Evolutionary conservation across 2,888 invertebrate genomes (phyloP).

Genomic region (Macrosiphum euphorbiae): DNA sequence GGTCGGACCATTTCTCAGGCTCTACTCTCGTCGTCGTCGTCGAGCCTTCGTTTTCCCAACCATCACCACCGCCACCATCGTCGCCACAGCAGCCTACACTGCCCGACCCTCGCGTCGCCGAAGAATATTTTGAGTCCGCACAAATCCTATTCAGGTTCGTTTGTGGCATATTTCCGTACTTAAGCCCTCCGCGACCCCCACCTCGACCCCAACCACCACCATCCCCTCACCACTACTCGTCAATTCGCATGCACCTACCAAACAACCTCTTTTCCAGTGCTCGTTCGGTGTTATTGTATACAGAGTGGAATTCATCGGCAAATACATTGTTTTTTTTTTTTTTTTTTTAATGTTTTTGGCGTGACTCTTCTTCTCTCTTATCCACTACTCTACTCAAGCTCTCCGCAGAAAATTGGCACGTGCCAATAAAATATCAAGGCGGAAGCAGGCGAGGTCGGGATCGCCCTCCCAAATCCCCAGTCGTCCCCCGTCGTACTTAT

Average conservation of each 20-base stretch:
- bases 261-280: not conserved
- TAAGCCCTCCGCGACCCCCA: not conserved
- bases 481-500: not conserved
- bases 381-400: not conserved
- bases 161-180: constrained; percentile 36
- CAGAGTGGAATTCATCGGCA: not conserved
- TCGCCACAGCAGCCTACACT: not conserved
- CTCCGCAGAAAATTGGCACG: constrained; percentile 25
- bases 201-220: too few species aligned
- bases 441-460: not conserved
- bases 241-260: not conserved
- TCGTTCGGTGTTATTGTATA: not conserved
- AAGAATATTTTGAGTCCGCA: constrained; percentile 41
- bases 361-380: not conserved
- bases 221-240: too few species aligned
- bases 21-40: not conserved
- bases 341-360: not conserved
- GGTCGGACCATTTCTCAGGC: constrained; percentile 54
- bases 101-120: too few species aligned
- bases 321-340: not conserved
- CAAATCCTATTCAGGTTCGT: constrained; percentile 47
- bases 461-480: not conserved
- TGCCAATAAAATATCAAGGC: constrained; percentile 13
- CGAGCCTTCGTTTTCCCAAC: not conserved
- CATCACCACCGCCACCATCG: not conserved